These are phyloP conservation scores for Ochlodes sylvanus DNA, from an alignment of 2,888 invertebrate genomes.

Conservation along the genomic window DNA sequence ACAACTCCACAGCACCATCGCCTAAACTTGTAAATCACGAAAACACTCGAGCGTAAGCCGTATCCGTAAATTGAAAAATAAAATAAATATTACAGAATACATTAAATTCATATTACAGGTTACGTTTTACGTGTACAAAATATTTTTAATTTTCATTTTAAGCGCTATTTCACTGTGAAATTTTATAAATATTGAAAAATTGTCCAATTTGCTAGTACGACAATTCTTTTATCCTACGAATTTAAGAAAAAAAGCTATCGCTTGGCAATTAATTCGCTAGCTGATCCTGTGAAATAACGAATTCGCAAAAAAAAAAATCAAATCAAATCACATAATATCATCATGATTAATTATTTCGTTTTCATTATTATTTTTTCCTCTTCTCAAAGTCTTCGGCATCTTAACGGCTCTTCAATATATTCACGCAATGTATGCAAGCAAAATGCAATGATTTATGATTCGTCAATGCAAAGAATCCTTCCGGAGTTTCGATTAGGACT, in stretches of 20 bases:
- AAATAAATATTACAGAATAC: too few relatives aligned
- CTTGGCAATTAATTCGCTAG: constrained; percentile 6
- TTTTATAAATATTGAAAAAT: too few relatives aligned
- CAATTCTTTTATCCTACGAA: too few relatives aligned
- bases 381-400: not conserved
- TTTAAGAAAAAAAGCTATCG: not conserved
- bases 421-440: not conserved
- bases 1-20: not conserved
- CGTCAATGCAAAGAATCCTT: constrained; percentile 3
- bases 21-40: not conserved
- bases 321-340: not conserved
- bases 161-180: too few relatives aligned
- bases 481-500: not conserved
- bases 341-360: not conserved
- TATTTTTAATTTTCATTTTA: too few relatives aligned
- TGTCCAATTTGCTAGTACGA: too few relatives aligned
- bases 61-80: too few relatives aligned
- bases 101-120: too few relatives aligned
- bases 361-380: not conserved
- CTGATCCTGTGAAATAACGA: not conserved
- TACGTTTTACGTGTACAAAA: too few relatives aligned
- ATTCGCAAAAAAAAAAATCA: not conserved
- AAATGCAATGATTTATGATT: not conserved
- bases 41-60: not conserved
- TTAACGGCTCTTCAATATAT: not conserved